A percentile compares a stretch with the other conserved stretches of the same genome.
phyloP scores from a whole-genome alignment of 2,797 vertebrate genomes.

The Valencia hispanica region DNA sequence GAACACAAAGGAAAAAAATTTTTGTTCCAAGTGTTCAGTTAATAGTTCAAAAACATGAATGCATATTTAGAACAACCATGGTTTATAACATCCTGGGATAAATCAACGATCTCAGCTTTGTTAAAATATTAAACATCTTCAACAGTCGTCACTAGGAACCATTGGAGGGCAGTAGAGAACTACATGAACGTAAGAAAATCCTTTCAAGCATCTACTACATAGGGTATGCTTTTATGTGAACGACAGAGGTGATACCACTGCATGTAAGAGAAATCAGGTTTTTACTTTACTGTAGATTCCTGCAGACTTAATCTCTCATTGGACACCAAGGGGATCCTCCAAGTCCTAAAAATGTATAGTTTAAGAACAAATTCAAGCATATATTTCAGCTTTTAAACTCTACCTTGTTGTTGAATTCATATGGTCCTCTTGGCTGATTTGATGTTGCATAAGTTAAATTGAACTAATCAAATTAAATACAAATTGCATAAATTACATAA shows the following conservation, averaged over 20 bases:
- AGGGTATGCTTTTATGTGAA: slow-evolving; percentile 16
- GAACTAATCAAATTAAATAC: slow-evolving; percentile 29
- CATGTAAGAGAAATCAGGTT: slow-evolving; percentile 4
- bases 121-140: slow-evolving; percentile 26
- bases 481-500: slow-evolving; percentile 66
- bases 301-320: not conserved
- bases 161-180: slow-evolving; percentile 69
- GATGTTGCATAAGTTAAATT: slow-evolving; percentile 7
- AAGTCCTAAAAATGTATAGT: not conserved
- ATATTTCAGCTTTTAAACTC: slow-evolving; percentile 18
- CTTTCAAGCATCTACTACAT: slow-evolving; percentile 8
- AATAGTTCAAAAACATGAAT: slow-evolving; percentile 61
- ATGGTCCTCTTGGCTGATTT: slow-evolving; percentile 3
- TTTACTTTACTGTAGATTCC: slow-evolving; percentile 7
- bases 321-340: not conserved
- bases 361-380: slow-evolving; percentile 3
- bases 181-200: slow-evolving; percentile 16
- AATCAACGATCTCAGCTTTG: slow-evolving; percentile 33
- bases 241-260: slow-evolving; percentile 14
- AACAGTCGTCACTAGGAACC: slow-evolving; percentile 45
- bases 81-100: slow-evolving; percentile 51
- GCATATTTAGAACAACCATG: slow-evolving; percentile 64
- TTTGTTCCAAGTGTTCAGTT: slow-evolving; percentile 61
- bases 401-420: slow-evolving; percentile 11
- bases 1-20: slow-evolving; percentile 53